Conservation (phyloP, 2,113 vertebrate genomes). For the Gnathonemus echidnorhynchus region DNA sequence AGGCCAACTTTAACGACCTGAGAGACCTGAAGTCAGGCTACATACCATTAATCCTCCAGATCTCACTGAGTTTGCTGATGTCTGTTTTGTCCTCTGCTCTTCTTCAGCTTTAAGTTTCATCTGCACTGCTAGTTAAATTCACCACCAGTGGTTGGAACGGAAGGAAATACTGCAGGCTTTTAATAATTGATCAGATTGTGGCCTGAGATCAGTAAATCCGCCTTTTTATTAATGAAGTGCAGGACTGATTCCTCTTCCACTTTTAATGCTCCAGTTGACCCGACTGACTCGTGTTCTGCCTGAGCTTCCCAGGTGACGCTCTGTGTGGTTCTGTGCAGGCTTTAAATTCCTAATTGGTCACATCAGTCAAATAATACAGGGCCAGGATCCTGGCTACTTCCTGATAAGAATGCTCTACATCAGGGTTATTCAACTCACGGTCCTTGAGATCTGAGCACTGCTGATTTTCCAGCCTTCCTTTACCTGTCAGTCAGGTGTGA, state of each 20-base stretch:
- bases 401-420: background rate
- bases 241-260: slow-evolving; percentile 7
- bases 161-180: slow-evolving; percentile 6
- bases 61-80: background rate
- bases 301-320: background rate
- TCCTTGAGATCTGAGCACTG: too few relatives aligned
- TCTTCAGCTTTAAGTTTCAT: background rate
- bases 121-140: slow-evolving; percentile 18
- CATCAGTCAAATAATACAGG: background rate
- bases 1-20: background rate
- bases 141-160: background rate
- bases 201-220: slow-evolving; percentile 16
- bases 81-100: background rate
- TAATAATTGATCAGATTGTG: slow-evolving; percentile 20
- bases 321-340: background rate
- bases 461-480: too few relatives aligned
- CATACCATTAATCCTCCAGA: background rate
- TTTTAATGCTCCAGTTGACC: slow-evolving; percentile 20
- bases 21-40: background rate
- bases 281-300: background rate
- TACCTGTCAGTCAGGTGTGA: too few relatives aligned
- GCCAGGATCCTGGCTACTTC: background rate
- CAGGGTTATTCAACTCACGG: too few relatives aligned
- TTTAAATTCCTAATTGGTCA: background rate
- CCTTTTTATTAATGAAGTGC: slow-evolving; percentile 17